These are phyloP conservation scores for Virgularia gustaviana DNA, from an alignment of 92 coral and sea anemone species.

Conservation along the genomic window DNA sequence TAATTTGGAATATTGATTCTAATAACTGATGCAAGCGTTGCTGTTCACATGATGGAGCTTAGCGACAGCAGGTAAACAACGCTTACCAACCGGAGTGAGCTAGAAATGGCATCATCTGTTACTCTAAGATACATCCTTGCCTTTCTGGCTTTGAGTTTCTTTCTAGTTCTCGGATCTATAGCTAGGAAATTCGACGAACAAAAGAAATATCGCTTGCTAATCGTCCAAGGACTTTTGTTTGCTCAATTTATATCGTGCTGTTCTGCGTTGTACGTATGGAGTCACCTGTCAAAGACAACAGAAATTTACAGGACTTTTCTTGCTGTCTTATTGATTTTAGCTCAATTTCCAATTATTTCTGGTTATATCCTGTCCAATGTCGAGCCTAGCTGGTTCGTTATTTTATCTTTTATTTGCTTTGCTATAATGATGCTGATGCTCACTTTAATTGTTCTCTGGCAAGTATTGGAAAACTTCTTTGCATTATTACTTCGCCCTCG, in stretches of 20 bases:
- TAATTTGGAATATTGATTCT: no score
- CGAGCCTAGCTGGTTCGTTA: constrained; percentile 69
- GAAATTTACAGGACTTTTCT: constrained; percentile 43
- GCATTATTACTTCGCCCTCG: constrained; percentile 34
- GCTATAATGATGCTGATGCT: constrained; percentile 59
- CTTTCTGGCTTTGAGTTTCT: constrained; percentile 57
- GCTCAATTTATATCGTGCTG: constrained; percentile 61
- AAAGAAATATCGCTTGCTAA: constrained; percentile 59
- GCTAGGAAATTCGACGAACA: constrained; percentile 57
- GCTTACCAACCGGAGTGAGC: background rate
- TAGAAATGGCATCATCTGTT: background rate
- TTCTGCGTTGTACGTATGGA: constrained; percentile 65
- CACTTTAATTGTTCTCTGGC: constrained; percentile 50
- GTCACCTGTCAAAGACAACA: constrained; percentile 58
- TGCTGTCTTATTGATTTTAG: constrained; percentile 48
- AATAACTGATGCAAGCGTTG: no score
- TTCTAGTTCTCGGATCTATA: constrained; percentile 62
- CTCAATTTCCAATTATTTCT: constrained; percentile 65
- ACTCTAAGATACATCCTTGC: constrained; percentile 58
- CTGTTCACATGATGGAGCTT: no score
- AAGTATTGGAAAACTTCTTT: constrained; percentile 42
- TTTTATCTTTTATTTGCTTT: constrained; percentile 55
- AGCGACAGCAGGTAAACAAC: no score
- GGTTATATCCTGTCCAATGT: constrained; percentile 67
- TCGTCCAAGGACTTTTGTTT: constrained; percentile 58